Percentiles rank a stretch among this genome's conserved stretches.
Evolutionary conservation across 2,888 invertebrate species (phyloP).

Genomic region (Polyommatus icarus): DNA sequence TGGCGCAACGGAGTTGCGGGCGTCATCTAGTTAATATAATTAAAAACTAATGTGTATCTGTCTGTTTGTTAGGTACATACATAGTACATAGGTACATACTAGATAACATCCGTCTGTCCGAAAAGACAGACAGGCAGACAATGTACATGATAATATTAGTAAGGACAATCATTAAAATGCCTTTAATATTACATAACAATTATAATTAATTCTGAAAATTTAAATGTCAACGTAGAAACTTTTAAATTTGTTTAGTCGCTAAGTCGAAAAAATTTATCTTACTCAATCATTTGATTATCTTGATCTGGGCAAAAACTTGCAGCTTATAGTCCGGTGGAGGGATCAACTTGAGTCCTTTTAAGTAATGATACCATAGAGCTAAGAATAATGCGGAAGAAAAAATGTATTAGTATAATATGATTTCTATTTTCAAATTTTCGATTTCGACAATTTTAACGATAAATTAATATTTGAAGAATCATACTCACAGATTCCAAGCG

Average conservation of each 20-base stretch:
- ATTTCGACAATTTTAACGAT: too few relatives aligned
- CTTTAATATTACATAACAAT: neutral
- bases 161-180: neutral
- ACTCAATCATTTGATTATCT: conserved; percentile 24
- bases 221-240: neutral
- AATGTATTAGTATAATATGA: too few relatives aligned
- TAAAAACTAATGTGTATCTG: too few relatives aligned
- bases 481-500: too few relatives aligned
- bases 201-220: neutral
- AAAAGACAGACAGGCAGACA: too few relatives aligned
- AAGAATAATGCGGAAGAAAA: neutral
- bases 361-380: conserved; percentile 25
- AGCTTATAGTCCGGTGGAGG: conserved; percentile 27
- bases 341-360: conserved; percentile 28
- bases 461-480: too few relatives aligned
- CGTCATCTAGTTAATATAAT: too few relatives aligned
- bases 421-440: neutral
- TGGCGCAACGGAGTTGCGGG: too few relatives aligned
- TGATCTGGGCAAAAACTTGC: conserved; percentile 23
- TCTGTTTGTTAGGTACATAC: too few relatives aligned
- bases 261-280: neutral
- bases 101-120: too few relatives aligned
- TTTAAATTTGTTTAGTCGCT: neutral
- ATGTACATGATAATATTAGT: too few relatives aligned
- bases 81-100: too few relatives aligned